A percentile compares a stretch with the other conserved stretches of the same genome.
Evolutionary conservation across 2,888 invertebrate genomes (phyloP).

Genomic region (Rugalucina vietnamica): DNA sequence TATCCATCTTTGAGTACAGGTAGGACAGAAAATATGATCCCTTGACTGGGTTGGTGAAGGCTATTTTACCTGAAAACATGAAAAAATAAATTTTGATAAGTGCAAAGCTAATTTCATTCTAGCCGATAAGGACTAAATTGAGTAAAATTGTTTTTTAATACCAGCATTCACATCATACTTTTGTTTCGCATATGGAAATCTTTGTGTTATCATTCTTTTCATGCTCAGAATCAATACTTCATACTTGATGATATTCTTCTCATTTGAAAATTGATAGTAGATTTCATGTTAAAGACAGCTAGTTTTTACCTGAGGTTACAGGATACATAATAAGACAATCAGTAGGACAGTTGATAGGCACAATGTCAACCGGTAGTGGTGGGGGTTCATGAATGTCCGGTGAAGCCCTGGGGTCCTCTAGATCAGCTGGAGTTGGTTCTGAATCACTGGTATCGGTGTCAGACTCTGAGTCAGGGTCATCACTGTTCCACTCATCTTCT

Average conservation of each 20-base stretch:
- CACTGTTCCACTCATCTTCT: background rate
- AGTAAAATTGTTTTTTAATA: too few species aligned
- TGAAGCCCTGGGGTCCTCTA: background rate
- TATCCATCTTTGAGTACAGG: background rate
- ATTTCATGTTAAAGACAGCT: too few species aligned
- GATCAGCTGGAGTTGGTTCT: background rate
- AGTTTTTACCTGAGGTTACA: background rate
- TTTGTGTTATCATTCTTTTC: too few species aligned
- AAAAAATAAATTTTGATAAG: too few species aligned
- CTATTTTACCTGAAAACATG: constrained; percentile 3
- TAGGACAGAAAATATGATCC: constrained; percentile 1
- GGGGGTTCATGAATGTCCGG: background rate
- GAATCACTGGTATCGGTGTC: background rate
- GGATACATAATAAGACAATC: background rate
- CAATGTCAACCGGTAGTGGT: background rate
- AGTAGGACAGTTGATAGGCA: background rate
- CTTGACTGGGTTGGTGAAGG: background rate
- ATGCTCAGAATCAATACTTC: too few species aligned
- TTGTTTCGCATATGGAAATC: too few species aligned
- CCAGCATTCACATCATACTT: too few species aligned
- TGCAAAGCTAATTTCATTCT: too few species aligned
- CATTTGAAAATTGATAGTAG: too few species aligned
- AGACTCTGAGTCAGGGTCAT: background rate
- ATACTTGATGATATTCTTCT: too few species aligned
- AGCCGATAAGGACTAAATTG: too few species aligned